Percentiles rank a stretch among this genome's conserved stretches.
These are phyloP conservation scores for Hirtodrosophila histrioides DNA, from an alignment of 2,888 invertebrate genomes.

Conservation along the genomic window DNA sequence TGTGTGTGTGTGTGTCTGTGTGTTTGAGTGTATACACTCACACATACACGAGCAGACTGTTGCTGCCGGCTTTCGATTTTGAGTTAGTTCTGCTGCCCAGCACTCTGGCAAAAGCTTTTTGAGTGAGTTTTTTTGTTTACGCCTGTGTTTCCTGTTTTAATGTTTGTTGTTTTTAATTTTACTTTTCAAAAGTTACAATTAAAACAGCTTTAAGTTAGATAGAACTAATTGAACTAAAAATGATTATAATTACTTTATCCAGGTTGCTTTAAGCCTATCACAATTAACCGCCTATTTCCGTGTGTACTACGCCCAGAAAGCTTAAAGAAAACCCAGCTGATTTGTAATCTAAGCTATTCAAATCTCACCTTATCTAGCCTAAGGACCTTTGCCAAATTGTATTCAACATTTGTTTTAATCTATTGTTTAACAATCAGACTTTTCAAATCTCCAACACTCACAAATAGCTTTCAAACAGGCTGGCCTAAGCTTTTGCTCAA, in stretches of 20 bases:
- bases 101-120: constrained; percentile 37
- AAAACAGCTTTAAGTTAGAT: constrained; percentile 12
- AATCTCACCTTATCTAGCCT: too few species aligned
- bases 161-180: constrained; percentile 14
- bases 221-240: background rate
- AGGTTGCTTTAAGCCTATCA: too few species aligned
- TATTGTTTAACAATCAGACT: background rate
- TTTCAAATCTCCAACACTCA: background rate
- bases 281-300: too few species aligned
- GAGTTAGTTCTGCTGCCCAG: constrained; percentile 25
- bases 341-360: too few species aligned
- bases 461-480: constrained; percentile 25
- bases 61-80: constrained; percentile 75
- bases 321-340: too few species aligned
- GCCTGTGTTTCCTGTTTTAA: too few species aligned
- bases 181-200: background rate
- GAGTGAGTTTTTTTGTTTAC: constrained; percentile 43
- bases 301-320: too few species aligned
- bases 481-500: constrained; percentile 23
- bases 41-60: constrained; percentile 61
- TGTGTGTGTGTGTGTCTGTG: background rate
- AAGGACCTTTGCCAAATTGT: background rate
- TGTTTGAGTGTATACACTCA: constrained; percentile 7
- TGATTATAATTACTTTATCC: too few species aligned
- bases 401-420: background rate